Conservation (phyloP, 2,797 vertebrate genomes). For the Hipposideros larvatus region DNA sequence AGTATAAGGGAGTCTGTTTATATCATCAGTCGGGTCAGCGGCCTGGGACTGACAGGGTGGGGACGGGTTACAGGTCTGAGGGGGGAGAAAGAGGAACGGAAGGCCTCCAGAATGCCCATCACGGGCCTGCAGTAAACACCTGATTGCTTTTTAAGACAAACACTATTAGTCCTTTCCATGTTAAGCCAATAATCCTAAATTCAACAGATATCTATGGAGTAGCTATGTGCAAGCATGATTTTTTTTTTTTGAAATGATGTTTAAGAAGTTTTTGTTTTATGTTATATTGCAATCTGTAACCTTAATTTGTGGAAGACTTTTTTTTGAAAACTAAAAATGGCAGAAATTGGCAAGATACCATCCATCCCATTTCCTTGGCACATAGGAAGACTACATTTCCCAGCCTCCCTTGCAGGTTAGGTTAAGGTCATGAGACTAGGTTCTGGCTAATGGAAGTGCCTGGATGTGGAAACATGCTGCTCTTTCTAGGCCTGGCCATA, state of each 20-base stretch:
- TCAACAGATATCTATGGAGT: background rate
- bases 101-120: background rate
- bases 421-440: background rate
- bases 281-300: background rate
- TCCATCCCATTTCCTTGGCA: background rate
- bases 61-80: background rate
- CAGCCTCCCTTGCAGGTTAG: background rate
- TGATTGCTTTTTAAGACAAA: background rate
- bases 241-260: background rate
- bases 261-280: background rate
- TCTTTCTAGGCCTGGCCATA: background rate
- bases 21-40: background rate
- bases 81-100: background rate
- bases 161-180: background rate
- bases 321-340: background rate
- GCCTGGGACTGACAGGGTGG: background rate
- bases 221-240: background rate
- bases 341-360: background rate
- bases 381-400: background rate
- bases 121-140: background rate
- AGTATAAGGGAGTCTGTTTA: background rate
- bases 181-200: background rate
- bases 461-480: rapidly evolving
- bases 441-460: background rate
- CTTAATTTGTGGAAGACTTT: background rate